A percentile compares a stretch with the other conserved stretches of the same genome.
Conservation (phyloP, 2,888 invertebrate species). For the Drosophila parthenogenetica region DNA sequence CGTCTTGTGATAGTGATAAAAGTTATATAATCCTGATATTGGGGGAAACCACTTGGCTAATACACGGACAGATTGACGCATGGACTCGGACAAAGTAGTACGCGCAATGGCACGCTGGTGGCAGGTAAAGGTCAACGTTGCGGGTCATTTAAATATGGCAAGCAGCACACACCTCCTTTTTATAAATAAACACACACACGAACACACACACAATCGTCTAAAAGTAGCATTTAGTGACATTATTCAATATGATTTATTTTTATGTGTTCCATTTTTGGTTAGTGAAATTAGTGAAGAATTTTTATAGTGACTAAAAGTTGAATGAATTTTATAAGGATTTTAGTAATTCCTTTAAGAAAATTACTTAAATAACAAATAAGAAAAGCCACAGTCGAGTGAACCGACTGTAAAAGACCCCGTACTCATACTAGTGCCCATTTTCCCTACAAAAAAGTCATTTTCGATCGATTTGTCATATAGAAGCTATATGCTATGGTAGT, state of each 20-base stretch:
- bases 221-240: not conserved
- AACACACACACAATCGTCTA: not conserved
- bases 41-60: conserved; percentile 21
- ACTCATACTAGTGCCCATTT: too few species aligned
- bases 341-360: too few species aligned
- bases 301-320: not conserved
- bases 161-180: conserved; percentile 48
- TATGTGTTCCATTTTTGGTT: not conserved
- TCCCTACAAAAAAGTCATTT: too few species aligned
- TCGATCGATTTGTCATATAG: too few species aligned
- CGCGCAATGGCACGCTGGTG: conserved; percentile 85
- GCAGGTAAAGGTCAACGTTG: conserved; percentile 82
- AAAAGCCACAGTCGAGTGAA: too few species aligned
- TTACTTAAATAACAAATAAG: too few species aligned
- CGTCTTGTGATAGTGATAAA: conserved; percentile 35
- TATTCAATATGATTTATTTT: conserved; percentile 4
- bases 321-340: too few species aligned
- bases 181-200: conserved; percentile 25
- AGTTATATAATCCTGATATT: conserved; percentile 72
- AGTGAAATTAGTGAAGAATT: not conserved
- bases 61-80: conserved; percentile 36
- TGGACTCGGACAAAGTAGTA: conserved; percentile 85
- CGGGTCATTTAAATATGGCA: conserved; percentile 8
- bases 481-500: too few species aligned
- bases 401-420: too few species aligned